Conservation (phyloP, 1,140 invertebrate genomes). For the Bemisia tabaci region DNA sequence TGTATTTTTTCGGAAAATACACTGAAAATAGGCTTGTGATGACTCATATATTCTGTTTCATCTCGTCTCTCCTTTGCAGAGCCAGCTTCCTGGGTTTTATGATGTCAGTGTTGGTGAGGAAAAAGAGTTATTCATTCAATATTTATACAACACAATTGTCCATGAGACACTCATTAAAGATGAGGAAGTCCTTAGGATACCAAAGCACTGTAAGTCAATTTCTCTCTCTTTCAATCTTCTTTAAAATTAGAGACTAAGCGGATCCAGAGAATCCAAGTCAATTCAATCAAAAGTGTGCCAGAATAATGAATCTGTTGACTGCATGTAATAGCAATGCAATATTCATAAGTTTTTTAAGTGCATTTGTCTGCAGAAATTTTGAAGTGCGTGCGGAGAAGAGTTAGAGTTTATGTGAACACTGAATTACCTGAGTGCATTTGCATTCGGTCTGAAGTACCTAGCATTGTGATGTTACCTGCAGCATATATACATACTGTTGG, state of each 20-base stretch:
- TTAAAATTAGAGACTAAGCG: constrained; percentile 1
- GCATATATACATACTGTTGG: too few relatives aligned
- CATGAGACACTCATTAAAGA: constrained; percentile 72
- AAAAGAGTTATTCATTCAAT: constrained; percentile 76
- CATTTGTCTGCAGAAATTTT: background rate
- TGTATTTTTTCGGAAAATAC: too few relatives aligned
- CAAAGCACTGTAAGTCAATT: constrained; percentile 41
- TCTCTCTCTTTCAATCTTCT: background rate
- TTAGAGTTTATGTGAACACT: too few relatives aligned
- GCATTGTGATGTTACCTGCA: too few relatives aligned
- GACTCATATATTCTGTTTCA: too few relatives aligned
- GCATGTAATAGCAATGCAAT: background rate
- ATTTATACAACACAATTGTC: constrained; percentile 62
- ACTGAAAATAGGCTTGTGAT: too few relatives aligned
- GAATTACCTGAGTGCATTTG: too few relatives aligned
- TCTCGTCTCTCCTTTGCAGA: too few relatives aligned
- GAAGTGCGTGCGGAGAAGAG: too few relatives aligned
- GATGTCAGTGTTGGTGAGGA: constrained; percentile 89
- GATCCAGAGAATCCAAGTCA: too few relatives aligned
- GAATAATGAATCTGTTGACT: constrained; percentile 9
- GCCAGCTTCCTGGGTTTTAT: constrained; percentile 89
- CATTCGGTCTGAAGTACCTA: too few relatives aligned
- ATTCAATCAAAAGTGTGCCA: constrained; percentile 1
- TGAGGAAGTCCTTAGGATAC: constrained; percentile 61
- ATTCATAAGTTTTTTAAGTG: constrained; percentile 1